A percentile compares a stretch with the other conserved stretches of the same genome.
Evolutionary conservation across 1,140 invertebrate genomes (phyloP).

Genomic region (Listronotus bonariensis): DNA sequence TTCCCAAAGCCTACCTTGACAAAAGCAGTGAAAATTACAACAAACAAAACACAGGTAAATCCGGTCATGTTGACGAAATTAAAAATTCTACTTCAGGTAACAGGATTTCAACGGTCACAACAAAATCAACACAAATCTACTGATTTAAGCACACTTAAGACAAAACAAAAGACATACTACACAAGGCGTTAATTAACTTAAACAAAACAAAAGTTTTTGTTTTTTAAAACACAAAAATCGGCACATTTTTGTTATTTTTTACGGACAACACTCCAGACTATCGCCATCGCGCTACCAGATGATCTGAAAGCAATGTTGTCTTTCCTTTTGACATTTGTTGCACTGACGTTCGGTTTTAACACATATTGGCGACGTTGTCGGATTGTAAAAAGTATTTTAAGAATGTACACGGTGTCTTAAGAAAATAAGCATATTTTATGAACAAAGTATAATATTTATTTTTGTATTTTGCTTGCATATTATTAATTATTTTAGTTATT

Average conservation of each 20-base stretch:
- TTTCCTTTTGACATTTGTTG: constrained; percentile 1
- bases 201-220: constrained; percentile 11
- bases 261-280: constrained; percentile 30
- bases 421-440: no score
- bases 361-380: no score
- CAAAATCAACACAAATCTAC: constrained; percentile 10
- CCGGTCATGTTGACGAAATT: constrained; percentile 20
- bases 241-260: constrained; percentile 31
- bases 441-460: no score
- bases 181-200: constrained; percentile 13
- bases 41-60: constrained; percentile 27
- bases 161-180: constrained; percentile 10
- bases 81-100: constrained; percentile 13
- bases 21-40: constrained; percentile 28
- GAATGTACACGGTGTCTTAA: no score
- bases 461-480: no score
- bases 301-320: background rate
- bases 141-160: constrained; percentile 14
- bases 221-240: constrained; percentile 2
- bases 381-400: no score
- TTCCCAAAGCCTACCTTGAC: constrained; percentile 22
- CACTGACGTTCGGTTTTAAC: background rate
- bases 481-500: no score
- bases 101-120: constrained; percentile 15
- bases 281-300: constrained; percentile 20